These are phyloP conservation scores for Centropus unirufus DNA, from an alignment of 2,113 vertebrate species.

Conservation along the genomic window DNA sequence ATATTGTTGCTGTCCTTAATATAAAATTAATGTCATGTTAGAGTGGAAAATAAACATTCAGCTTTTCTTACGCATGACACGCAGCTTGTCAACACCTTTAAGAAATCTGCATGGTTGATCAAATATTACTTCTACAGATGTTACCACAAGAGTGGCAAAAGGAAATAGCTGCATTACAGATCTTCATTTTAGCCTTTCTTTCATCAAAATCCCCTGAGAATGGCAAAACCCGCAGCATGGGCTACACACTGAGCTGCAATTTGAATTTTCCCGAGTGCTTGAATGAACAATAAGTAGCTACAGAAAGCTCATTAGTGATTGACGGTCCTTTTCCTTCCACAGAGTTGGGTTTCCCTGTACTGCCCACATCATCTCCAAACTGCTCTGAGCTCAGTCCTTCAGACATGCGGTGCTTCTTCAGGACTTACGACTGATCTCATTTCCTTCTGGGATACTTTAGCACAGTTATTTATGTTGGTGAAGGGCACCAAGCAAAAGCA, in stretches of 20 bases:
- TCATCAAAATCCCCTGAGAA: not conserved
- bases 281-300: not conserved
- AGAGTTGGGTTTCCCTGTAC: not conserved
- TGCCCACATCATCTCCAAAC: not conserved
- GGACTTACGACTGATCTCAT: fast-evolving
- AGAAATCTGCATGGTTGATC: not conserved
- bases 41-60: too few relatives aligned
- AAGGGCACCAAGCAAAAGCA: not conserved
- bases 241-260: not conserved
- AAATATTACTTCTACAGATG: not conserved
- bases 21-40: too few relatives aligned
- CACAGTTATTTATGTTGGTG: not conserved
- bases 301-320: not conserved
- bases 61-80: fast-evolving
- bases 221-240: not conserved
- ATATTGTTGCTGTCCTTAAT: too few relatives aligned
- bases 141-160: not conserved
- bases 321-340: fast-evolving
- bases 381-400: not conserved
- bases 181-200: too few relatives aligned
- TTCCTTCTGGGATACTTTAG: not conserved
- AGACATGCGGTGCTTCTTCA: not conserved
- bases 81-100: not conserved
- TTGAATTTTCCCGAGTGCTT: not conserved
- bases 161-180: not conserved